Evolutionary conservation across 2,888 invertebrate species (phyloP).

Genomic region (Apomyelois bistriatella): DNA sequence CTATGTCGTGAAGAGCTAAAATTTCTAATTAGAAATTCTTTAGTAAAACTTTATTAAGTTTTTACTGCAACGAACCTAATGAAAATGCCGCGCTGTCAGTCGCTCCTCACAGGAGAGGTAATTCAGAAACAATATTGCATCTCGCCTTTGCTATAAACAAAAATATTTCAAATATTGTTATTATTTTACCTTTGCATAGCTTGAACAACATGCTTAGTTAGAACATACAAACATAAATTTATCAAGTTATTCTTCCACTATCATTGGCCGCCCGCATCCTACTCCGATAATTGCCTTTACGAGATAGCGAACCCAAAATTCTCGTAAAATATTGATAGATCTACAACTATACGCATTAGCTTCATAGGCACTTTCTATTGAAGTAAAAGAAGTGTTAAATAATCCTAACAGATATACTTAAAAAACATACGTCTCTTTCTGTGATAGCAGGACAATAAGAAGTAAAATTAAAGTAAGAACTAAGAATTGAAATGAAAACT

Average conservation of each 20-base stretch:
- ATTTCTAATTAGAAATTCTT: slow-evolving; percentile 80
- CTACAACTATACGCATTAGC: not conserved
- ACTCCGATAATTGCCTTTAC: slow-evolving; percentile 2
- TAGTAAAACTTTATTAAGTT: slow-evolving; percentile 76
- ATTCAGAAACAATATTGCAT: slow-evolving; percentile 19
- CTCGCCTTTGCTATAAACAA: slow-evolving; percentile 1
- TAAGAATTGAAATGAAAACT: slow-evolving; percentile 45
- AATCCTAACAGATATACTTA: too few species aligned
- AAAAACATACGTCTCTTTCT: not conserved
- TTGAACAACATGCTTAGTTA: too few species aligned
- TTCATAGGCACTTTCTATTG: too few species aligned
- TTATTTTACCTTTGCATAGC: too few species aligned
- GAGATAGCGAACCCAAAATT: slow-evolving; percentile 1
- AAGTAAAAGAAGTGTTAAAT: too few species aligned
- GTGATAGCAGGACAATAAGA: slow-evolving; percentile 18
- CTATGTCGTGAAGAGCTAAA: slow-evolving; percentile 78
- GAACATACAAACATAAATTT: too few species aligned
- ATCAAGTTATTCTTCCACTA: not conserved
- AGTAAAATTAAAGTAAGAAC: slow-evolving; percentile 29
- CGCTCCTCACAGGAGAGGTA: slow-evolving; percentile 28
- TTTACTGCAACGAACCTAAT: slow-evolving; percentile 74
- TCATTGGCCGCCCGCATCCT: slow-evolving; percentile 4
- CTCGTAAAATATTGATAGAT: slow-evolving; percentile 2
- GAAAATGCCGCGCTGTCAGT: slow-evolving; percentile 71
- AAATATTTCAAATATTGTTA: not conserved